phyloP scores from a whole-genome alignment of 2,113 vertebrate species.

The Hypomesus transpacificus region DNA sequence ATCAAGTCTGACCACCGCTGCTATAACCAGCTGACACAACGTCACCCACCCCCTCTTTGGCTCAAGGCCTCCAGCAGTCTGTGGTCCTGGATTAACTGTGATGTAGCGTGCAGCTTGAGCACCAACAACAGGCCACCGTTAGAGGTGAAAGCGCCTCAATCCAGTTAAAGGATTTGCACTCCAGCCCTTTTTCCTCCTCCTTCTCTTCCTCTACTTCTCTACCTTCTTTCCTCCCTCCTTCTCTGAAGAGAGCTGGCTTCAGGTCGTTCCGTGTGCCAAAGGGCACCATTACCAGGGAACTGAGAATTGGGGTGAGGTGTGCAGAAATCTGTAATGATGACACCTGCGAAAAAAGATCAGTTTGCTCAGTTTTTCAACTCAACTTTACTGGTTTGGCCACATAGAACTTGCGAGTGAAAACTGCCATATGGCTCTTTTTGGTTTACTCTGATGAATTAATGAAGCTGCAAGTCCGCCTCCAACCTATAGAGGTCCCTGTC shows the following conservation, averaged over 20 bases:
- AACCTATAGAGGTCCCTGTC: background rate
- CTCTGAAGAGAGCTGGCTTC: conserved; percentile 46
- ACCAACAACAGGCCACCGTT: conserved; percentile 50
- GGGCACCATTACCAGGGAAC: conserved; percentile 57
- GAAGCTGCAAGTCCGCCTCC: background rate
- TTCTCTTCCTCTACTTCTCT: conserved; percentile 29
- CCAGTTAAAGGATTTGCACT: conserved; percentile 73
- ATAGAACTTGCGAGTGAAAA: conserved; percentile 30
- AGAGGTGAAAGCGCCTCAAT: conserved; percentile 61
- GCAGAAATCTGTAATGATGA: conserved; percentile 57
- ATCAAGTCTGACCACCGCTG: conserved; percentile 48
- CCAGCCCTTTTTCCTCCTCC: conserved; percentile 39
- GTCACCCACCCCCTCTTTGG: conserved; percentile 13
- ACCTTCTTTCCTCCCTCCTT: conserved; percentile 15
- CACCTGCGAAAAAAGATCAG: conserved; percentile 39
- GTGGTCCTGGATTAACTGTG: conserved; percentile 62
- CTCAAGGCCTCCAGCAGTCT: conserved; percentile 45
- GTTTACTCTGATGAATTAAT: conserved; percentile 13
- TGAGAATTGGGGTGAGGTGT: conserved; percentile 43
- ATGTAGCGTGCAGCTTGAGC: conserved; percentile 55
- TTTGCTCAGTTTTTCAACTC: conserved; percentile 18
- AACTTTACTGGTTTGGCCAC: conserved; percentile 22
- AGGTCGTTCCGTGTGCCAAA: conserved; percentile 48
- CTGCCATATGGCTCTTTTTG: conserved; percentile 34
- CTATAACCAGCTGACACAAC: conserved; percentile 28